Conservation (phyloP, 1,140 invertebrate genomes). For the Hyles euphorbiae region DNA sequence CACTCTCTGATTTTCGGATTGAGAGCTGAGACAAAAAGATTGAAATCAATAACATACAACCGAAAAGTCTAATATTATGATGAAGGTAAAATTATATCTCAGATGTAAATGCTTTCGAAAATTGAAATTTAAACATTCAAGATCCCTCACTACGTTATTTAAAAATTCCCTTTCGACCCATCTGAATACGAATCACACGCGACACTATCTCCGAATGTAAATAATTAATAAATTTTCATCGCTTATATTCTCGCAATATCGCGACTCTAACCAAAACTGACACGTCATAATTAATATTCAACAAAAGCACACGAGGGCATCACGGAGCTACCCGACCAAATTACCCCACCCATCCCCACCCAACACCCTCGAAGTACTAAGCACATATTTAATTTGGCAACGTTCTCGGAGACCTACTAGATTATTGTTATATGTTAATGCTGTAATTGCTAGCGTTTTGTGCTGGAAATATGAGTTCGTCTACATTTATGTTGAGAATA, state of each 20-base stretch:
- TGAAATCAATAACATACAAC: no score
- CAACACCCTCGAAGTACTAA: constrained; percentile 1
- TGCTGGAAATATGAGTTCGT: not conserved
- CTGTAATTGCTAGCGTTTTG: not conserved
- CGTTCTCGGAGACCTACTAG: constrained; percentile 20
- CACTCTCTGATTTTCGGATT: no score
- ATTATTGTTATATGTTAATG: constrained; percentile 21
- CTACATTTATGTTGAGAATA: not conserved
- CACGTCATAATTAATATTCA: constrained; percentile 24
- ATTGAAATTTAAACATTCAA: no score
- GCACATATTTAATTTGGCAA: constrained; percentile 31
- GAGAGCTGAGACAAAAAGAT: no score
- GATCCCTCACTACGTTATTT: no score
- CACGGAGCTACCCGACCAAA: constrained; percentile 6
- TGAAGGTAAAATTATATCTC: no score
- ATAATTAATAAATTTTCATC: no score
- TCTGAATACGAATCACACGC: no score
- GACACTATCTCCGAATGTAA: no score
- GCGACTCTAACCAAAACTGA: constrained; percentile 12
- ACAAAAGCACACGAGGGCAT: constrained; percentile 10
- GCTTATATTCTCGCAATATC: not conserved
- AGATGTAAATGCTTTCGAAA: no score
- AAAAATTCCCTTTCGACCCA: no score
- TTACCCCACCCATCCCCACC: constrained; percentile 1
- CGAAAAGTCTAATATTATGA: no score